Conservation (phyloP, 2,113 vertebrate genomes). For the Poeciliopsis turrubarensis region DNA sequence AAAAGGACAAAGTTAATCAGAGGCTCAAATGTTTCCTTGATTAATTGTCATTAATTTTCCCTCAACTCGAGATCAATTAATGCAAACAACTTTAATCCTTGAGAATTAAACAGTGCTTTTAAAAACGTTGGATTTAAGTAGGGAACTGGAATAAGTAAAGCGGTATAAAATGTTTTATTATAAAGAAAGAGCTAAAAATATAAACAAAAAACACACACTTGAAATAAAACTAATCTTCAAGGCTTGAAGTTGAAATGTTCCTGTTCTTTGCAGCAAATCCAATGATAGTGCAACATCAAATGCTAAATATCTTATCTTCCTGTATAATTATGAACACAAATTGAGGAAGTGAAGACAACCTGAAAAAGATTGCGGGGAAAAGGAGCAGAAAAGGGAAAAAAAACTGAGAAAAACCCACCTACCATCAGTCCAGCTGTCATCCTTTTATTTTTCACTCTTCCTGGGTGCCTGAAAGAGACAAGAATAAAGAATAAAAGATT, state of each 20-base stretch:
- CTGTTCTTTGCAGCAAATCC: not conserved
- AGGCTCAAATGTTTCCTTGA: constrained; percentile 14
- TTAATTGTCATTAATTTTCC: constrained; percentile 8
- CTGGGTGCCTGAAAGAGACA: constrained; percentile 51
- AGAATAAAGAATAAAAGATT: constrained; percentile 3
- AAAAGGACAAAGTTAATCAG: constrained; percentile 55
- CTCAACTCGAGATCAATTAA: constrained; percentile 16
- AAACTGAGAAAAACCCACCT: constrained; percentile 58
- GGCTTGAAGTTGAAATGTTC: not conserved
- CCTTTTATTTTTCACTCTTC: constrained; percentile 41
- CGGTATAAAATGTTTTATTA: not conserved
- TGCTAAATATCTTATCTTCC: not conserved
- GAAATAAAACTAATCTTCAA: not conserved
- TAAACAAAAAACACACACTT: not conserved
- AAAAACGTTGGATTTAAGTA: constrained; percentile 14
- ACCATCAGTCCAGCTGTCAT: constrained; percentile 72
- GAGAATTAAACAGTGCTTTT: not conserved
- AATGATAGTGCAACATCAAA: not conserved
- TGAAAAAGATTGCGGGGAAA: not conserved
- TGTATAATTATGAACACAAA: too few relatives aligned
- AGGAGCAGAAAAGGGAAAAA: not conserved
- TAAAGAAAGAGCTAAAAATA: constrained; percentile 1
- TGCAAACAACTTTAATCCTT: constrained; percentile 18
- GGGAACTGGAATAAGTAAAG: constrained; percentile 4
- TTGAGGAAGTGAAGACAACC: not conserved